Base-by-base conservation (phyloP, 2,113 vertebrate species). In the Pollimyrus isidori region DNA sequence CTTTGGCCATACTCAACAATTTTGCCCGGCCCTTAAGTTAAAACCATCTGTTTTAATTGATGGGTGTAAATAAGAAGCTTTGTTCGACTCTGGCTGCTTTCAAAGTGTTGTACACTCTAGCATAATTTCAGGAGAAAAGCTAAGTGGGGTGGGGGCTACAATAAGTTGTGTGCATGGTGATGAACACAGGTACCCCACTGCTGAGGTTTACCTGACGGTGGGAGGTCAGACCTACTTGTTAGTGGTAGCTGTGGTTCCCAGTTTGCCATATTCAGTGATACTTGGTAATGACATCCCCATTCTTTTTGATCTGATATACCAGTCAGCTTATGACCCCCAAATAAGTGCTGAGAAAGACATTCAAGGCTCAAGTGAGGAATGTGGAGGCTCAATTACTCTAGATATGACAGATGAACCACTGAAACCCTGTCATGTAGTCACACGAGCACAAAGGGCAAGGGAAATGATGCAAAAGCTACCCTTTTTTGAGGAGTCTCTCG, bases 161-260 rank as follows among this genome's bases (percentile, higher is more conserved):
- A 87, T 90, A 23, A 87, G 89, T 35, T 87, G 86, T 80, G 65
- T 87, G 7, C 89, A 87, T 90, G 89, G 89, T 13, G 58, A 90
- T 58, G 39, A n/a, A 87, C n/a, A 56, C 1, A 39, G 23, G 26
- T 90, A 87, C 39, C 86, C 86, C 21, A 90, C 86, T 9, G 86
- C 89, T 15, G 65, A 89, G 86, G 35, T 83, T 11, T 88, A 89
- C 50, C 35, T 88, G 48, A 85, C 46, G 46, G 53, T 91, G 10
- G 45, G 87, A 35, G 86, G 88, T 35, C 90, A 89, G 76, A 85
- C 86, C 2, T 89, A 45, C 30, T 42, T 84, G 7, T 19, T 87
- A 4, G 35, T 5, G 1, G 88, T 89, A 23, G 86, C 52, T 39
- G 5, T 62, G 15, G 86, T 58, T 7, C 50, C 17, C 4, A 58